These are phyloP conservation scores for Toxonevra muliebris DNA, from an alignment of 2,888 invertebrate genomes.

Conservation along the genomic window DNA sequence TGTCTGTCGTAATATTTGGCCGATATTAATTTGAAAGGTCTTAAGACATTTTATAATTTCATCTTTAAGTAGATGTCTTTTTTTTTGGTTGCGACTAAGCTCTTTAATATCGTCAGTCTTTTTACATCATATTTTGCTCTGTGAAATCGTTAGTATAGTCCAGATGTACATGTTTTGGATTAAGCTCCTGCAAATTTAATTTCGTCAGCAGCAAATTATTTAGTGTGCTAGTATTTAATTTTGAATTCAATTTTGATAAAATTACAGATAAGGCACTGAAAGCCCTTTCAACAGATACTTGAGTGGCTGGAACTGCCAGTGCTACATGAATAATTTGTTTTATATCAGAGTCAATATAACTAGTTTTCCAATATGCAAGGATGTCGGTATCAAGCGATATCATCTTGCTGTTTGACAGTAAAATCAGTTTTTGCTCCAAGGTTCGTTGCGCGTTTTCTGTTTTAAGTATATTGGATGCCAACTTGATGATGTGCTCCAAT, in stretches of 20 bases:
- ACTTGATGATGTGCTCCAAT: conserved; percentile 15
- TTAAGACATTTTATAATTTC: too few species aligned
- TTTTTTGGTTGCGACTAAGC: too few species aligned
- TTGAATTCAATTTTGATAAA: conserved; percentile 23
- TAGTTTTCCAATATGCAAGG: conserved; percentile 12
- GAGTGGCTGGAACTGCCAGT: conserved; percentile 25
- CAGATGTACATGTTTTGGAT: too few species aligned
- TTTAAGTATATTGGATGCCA: background rate
- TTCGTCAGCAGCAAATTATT: conserved; percentile 33
- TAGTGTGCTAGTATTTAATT: conserved; percentile 28
- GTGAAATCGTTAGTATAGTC: too few species aligned
- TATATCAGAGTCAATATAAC: conserved; percentile 4
- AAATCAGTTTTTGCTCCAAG: conserved; percentile 12
- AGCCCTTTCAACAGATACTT: conserved; percentile 32
- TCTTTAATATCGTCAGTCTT: too few species aligned
- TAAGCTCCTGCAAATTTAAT: too few species aligned
- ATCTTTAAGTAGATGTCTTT: too few species aligned
- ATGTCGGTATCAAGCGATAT: conserved; percentile 17
- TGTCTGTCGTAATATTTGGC: too few species aligned
- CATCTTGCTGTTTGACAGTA: conserved; percentile 2
- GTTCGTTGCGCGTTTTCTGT: background rate
- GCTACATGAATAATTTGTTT: conserved; percentile 7
- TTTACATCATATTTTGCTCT: too few species aligned
- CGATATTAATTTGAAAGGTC: too few species aligned
- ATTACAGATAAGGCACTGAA: conserved; percentile 33